These are phyloP conservation scores for Drosophila pandora DNA, from an alignment of 1,140 invertebrate genomes.

Conservation along the genomic window DNA sequence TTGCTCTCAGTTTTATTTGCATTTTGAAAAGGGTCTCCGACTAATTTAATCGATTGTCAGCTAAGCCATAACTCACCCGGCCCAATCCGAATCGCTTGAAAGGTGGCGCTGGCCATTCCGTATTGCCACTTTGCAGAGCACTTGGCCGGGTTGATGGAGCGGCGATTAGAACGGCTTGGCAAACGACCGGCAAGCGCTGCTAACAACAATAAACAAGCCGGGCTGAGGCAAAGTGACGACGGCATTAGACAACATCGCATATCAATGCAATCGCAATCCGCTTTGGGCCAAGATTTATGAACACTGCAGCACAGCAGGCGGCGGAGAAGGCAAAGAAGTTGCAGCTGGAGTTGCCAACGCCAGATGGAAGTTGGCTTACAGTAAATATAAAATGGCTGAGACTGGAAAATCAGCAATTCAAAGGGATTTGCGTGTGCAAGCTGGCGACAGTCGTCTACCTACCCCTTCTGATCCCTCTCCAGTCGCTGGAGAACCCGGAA, in stretches of 20 bases:
- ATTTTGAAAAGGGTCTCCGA: neutral
- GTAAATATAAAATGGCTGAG: slow-evolving; percentile 57
- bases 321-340: slow-evolving; percentile 8
- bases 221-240: slow-evolving; percentile 24
- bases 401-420: slow-evolving; percentile 69
- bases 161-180: slow-evolving; percentile 30
- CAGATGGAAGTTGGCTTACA: slow-evolving; percentile 43
- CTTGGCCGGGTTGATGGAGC: slow-evolving; percentile 48
- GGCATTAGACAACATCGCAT: slow-evolving; percentile 67
- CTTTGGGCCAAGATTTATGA: slow-evolving; percentile 73
- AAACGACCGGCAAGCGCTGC: slow-evolving; percentile 42
- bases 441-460: slow-evolving; percentile 62
- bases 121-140: slow-evolving; percentile 57
- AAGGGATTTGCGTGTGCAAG: slow-evolving; percentile 69
- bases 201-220: slow-evolving; percentile 65
- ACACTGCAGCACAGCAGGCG: slow-evolving; percentile 54
- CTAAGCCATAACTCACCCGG: slow-evolving; percentile 32
- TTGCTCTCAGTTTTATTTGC: neutral
- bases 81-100: slow-evolving; percentile 32
- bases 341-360: slow-evolving; percentile 19
- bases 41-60: slow-evolving; percentile 12
- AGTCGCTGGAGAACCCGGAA: slow-evolving; percentile 5
- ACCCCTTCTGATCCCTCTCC: neutral
- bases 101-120: slow-evolving; percentile 42
- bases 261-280: slow-evolving; percentile 75